Conservation (phyloP, 1,140 invertebrate genomes). For the Oncopeltus fasciatus region DNA sequence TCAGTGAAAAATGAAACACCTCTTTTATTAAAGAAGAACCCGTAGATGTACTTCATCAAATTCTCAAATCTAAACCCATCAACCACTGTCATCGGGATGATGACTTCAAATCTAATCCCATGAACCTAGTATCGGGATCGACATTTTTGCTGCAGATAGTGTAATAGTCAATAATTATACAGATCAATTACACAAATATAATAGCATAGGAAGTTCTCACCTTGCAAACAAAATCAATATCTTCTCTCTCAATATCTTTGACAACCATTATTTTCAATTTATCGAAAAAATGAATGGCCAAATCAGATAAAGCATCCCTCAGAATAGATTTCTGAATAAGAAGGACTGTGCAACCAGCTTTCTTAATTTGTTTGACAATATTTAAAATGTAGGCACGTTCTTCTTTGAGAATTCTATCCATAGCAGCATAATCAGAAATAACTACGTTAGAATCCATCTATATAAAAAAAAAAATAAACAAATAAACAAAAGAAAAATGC, state of each 20-base stretch:
- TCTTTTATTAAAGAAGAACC: too few relatives aligned
- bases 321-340: constrained; percentile 98
- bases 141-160: too few relatives aligned
- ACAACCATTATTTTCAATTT: constrained; percentile 99
- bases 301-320: constrained; percentile 90
- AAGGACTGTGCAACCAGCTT: constrained; percentile 93
- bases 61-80: too few relatives aligned
- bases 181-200: too few relatives aligned
- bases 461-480: constrained; percentile 25
- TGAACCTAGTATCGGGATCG: too few relatives aligned
- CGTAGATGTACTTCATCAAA: too few relatives aligned
- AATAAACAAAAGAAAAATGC: neutral
- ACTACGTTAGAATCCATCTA: constrained; percentile 98
- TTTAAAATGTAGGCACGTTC: constrained; percentile 96
- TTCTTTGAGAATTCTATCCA: constrained; percentile 97
- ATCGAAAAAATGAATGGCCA: constrained; percentile 94
- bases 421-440: constrained; percentile 95
- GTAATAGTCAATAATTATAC: too few relatives aligned
- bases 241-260: constrained; percentile 94
- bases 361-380: constrained; percentile 98
- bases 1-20: too few relatives aligned
- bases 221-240: constrained; percentile 95
- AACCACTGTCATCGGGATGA: too few relatives aligned
- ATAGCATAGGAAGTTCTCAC: too few relatives aligned
- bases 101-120: too few relatives aligned